Conservation (phyloP, 2,113 vertebrate species). For the Urocitellus parryii region DNA sequence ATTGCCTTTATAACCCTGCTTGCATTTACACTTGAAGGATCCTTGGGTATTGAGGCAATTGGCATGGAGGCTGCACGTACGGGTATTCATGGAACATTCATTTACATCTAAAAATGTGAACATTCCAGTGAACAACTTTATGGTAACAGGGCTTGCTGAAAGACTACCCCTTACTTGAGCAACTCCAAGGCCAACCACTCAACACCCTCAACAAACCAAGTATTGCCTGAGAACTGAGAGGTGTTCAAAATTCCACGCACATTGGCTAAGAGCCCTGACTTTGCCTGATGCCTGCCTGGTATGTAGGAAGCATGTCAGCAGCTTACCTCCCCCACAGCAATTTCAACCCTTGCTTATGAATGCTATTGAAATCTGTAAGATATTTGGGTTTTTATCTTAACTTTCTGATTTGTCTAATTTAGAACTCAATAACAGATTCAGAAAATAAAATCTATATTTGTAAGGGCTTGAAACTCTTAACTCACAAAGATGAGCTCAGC, state of each 20-base stretch:
- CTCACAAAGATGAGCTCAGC: neutral
- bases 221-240: neutral
- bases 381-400: neutral
- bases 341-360: neutral
- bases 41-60: slow-evolving; percentile 94
- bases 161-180: neutral
- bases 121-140: neutral
- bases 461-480: neutral
- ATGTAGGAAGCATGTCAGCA: fast-evolving
- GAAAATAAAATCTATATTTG: slow-evolving; percentile 14
- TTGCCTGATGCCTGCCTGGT: neutral
- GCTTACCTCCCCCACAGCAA: neutral
- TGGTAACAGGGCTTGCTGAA: neutral
- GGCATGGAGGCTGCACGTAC: slow-evolving; percentile 92
- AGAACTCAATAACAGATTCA: slow-evolving; percentile 11
- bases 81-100: slow-evolving; percentile 90
- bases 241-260: neutral
- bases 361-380: neutral
- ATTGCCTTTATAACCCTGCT: slow-evolving; percentile 93
- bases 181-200: neutral
- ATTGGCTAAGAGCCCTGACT: neutral
- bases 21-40: slow-evolving; percentile 96
- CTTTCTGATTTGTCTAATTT: neutral
- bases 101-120: slow-evolving; percentile 90
- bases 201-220: neutral